phyloP scores from a whole-genome alignment of 2,113 vertebrate genomes.

The Barnardius zonarius region DNA sequence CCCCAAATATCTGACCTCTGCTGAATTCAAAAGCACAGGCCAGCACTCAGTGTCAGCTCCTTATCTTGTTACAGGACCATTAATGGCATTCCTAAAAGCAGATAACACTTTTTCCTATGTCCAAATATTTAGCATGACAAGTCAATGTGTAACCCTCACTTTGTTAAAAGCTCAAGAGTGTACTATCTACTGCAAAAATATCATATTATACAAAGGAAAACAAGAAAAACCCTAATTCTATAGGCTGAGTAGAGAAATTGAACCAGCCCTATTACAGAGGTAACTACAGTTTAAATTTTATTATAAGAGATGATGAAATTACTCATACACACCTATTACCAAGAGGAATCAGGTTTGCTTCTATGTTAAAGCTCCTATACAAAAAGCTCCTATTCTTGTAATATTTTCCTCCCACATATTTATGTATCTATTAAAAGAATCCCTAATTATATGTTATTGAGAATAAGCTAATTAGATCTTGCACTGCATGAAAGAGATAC shows the following conservation, averaged over 20 bases:
- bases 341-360: background rate
- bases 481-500: background rate
- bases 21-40: accelerated
- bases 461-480: background rate
- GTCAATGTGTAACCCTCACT: background rate
- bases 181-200: background rate
- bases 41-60: background rate
- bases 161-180: background rate
- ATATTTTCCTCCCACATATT: background rate
- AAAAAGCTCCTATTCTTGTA: background rate
- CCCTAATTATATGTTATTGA: slow-evolving; percentile 27
- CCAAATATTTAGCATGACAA: background rate
- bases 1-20: background rate
- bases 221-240: background rate
- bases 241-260: background rate
- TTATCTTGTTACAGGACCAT: background rate
- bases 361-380: background rate
- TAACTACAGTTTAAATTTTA: background rate
- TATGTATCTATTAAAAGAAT: slow-evolving; percentile 7
- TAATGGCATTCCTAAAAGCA: background rate
- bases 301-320: background rate
- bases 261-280: background rate
- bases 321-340: background rate
- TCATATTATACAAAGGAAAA: background rate
- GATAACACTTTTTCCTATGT: background rate